A percentile compares a stretch with the other conserved stretches of the same genome.
Evolutionary conservation across 2,113 vertebrate genomes (phyloP).

Genomic region (Larimichthys crocea): DNA sequence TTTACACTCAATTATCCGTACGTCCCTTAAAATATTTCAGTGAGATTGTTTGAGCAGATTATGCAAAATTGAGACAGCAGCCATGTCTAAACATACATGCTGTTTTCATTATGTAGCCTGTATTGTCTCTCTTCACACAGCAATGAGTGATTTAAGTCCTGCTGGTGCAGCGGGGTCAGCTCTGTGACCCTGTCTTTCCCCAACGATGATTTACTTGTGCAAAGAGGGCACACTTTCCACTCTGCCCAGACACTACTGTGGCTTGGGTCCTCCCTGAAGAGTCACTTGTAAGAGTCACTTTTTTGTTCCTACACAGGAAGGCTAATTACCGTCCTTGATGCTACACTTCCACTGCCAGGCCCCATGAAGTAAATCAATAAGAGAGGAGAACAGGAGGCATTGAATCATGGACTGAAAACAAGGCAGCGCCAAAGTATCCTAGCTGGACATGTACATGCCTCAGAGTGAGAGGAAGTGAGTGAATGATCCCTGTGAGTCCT

Average conservation of each 20-base stretch:
- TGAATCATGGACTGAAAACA: constrained; percentile 59
- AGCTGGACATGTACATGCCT: constrained; percentile 18
- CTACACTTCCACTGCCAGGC: constrained; percentile 34
- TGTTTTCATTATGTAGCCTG: constrained; percentile 66
- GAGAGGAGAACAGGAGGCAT: constrained; percentile 39
- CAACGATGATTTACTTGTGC: constrained; percentile 65
- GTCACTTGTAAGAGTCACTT: constrained; percentile 51
- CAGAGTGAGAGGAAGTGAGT: constrained; percentile 35
- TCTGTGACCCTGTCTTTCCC: constrained; percentile 57
- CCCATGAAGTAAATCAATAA: constrained; percentile 63
- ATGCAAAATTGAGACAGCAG: constrained; percentile 28
- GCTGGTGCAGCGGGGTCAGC: constrained; percentile 63
- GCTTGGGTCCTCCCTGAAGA: constrained; percentile 55
- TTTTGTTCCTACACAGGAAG: constrained; percentile 51
- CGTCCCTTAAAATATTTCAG: constrained; percentile 13
- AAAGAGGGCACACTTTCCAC: constrained; percentile 66
- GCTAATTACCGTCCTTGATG: constrained; percentile 39
- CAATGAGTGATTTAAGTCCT: constrained; percentile 73
- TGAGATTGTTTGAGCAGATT: constrained; percentile 21
- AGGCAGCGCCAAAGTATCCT: constrained; percentile 14
- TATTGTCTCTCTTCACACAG: constrained; percentile 63
- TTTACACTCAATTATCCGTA: not conserved
- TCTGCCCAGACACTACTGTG: constrained; percentile 31
- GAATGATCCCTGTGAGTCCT: constrained; percentile 48
- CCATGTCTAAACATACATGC: constrained; percentile 54